Base-by-base conservation (phyloP, 2,888 invertebrate genomes). In the Morpho helenor region DNA sequence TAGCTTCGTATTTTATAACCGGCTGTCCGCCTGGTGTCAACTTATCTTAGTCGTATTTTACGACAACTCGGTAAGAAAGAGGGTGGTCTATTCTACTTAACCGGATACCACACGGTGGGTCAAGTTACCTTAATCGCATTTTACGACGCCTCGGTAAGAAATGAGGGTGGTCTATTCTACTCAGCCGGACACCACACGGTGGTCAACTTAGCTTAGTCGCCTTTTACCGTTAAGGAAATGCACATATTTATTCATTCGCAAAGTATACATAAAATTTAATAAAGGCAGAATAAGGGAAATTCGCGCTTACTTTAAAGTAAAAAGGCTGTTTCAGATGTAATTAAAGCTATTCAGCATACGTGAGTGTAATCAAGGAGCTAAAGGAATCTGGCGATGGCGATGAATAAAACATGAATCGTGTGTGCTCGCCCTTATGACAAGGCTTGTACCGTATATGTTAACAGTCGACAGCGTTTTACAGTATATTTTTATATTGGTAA, bases 331-430 rank as follows among this genome's bases (percentile, higher is more conserved):
- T 63, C 68, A 68, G 70, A 72, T 72, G 74, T 80, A 82, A 83
- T 82, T 82, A 84, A 79, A 77, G 63, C 70, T 70, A 76, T 77
- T 73, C 73, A 74, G 68, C 68, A 69, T 66, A 70, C 64, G 66
- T 67, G 68, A 70, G 71, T 73, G 69, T 74, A 70, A 73, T 69
- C 70, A 70, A 72, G 67, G 69, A 76, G 74, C 70, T 72, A 72
- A 73, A 73, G 74, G 70, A 62, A 62, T 69, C 73, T 71, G 74
- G 69, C 66, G 64, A 63, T 16, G 16, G 57, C 56, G 61, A 74
- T 85, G 82, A 84, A 85, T 84, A 81, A 85, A 77, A 81, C 80
- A 84, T 84, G 63, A 61, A 62, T 64, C 71, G 75, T 78, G 77
- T 79, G 75, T 72, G 66, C 67, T 65, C 65, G 66, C 66, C 72